Evolutionary conservation across 2,113 vertebrate species (phyloP).

Genomic region (Erythrolamprus reginae): DNA sequence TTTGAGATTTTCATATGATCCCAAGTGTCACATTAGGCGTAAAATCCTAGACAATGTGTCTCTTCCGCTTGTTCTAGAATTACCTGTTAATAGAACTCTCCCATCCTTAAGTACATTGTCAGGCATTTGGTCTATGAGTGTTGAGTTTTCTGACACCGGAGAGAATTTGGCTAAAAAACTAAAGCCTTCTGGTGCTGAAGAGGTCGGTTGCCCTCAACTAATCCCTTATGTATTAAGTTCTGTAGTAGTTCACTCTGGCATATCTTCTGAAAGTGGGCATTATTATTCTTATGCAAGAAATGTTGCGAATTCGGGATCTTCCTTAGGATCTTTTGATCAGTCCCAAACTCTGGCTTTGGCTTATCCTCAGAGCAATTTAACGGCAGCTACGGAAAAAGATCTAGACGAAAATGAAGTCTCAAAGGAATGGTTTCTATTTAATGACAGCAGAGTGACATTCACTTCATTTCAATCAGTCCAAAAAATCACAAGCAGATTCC

Average conservation of each 20-base stretch:
- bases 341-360: conserved; percentile 63
- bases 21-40: conserved; percentile 89
- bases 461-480: conserved; percentile 95
- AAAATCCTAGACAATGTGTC: conserved; percentile 95
- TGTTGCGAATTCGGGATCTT: conserved; percentile 70
- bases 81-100: conserved; percentile 77
- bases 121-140: conserved; percentile 67
- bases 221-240: conserved; percentile 87
- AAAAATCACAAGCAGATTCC: conserved; percentile 94
- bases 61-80: conserved; percentile 81
- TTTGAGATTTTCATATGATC: conserved; percentile 93
- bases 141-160: conserved; percentile 79
- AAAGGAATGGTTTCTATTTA: conserved; percentile 95
- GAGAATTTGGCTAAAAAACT: conserved; percentile 95
- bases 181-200: conserved; percentile 86
- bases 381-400: conserved; percentile 65
- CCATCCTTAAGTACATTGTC: conserved; percentile 58
- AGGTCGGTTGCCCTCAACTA: conserved; percentile 65
- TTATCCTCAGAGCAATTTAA: conserved; percentile 58
- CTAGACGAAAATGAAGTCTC: conserved; percentile 67
- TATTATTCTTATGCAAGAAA: conserved; percentile 95
- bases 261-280: conserved; percentile 96
- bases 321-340: conserved; percentile 62
- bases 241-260: conserved; percentile 96
- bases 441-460: conserved; percentile 96